phyloP scores from a whole-genome alignment of 2,797 vertebrate genomes.

The Sebastes kiyomatsui region DNA sequence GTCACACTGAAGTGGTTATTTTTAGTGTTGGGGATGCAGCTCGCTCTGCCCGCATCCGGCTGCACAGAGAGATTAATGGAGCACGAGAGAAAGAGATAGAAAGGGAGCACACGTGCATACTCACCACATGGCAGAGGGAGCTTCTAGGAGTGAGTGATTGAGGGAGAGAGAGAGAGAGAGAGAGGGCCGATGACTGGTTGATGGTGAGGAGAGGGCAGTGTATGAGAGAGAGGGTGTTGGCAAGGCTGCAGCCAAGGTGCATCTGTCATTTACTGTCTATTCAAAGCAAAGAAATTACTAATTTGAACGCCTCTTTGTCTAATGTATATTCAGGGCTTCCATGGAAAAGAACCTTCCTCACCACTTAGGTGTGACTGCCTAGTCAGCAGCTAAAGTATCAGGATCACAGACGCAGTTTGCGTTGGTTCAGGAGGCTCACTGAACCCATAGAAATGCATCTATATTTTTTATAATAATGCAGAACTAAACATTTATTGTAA shows the following conservation, averaged over 20 bases:
- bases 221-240: conserved; percentile 20
- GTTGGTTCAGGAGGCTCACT: too few species aligned
- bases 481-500: too few species aligned
- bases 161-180: conserved; percentile 36
- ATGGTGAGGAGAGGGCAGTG: conserved; percentile 19
- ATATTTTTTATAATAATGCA: too few species aligned
- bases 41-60: conserved; percentile 71
- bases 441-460: too few species aligned
- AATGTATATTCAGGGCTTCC: conserved; percentile 5
- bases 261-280: conserved; percentile 42
- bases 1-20: conserved; percentile 84
- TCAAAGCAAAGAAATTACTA: conserved; percentile 7
- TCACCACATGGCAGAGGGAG: conserved; percentile 77
- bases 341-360: background rate
- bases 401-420: too few species aligned
- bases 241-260: conserved; percentile 36
- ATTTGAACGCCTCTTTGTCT: conserved; percentile 10
- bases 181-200: conserved; percentile 28
- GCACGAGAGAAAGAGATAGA: conserved; percentile 77
- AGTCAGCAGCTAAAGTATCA: conserved; percentile 41
- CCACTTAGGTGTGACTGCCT: background rate
- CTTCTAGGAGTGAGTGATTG: conserved; percentile 51
- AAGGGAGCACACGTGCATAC: conserved; percentile 77
- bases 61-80: conserved; percentile 83
- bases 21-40: conserved; percentile 84